Evolutionary conservation across 2,888 invertebrate species (phyloP), one percentile per base, ranked within the genome.

Genomic region (Mechanitis messenoides): DNA sequence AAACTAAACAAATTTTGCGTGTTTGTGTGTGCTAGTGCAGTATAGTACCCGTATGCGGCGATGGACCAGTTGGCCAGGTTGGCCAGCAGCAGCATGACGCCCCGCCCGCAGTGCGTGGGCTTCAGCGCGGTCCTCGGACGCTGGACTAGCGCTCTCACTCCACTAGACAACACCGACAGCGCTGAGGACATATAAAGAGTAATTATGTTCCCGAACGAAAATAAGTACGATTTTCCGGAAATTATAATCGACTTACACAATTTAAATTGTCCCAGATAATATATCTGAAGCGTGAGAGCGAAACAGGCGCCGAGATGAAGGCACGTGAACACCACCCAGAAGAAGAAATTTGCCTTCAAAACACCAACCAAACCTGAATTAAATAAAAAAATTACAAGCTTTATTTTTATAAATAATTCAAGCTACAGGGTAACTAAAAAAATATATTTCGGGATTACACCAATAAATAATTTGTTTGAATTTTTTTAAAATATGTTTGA

Each of bases 301-400:
- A 96, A 80, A 69, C 95, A 94, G 1, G 92, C 91, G 38, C 91
- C 67, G 33, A 96, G 86, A 76, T 96, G 95, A 0, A 94, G 80
- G 0, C 93, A 80, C 0, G 95, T 93, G 80, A 96, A 97, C 53
- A 92, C 77, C 47, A 94, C 90, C 96, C 96, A 96, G 81, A 96
- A 96, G 69, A 87, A 90, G 60, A 91, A 79, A 63, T 92, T 92
- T 0, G 93, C 93, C 71, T 93, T 92, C 6, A 95, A 74, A 0
- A 95, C 94, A 0, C 95, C 95, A 59, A 93, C 90, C 73, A 94
- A 88, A 71, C 93, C 93, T 90, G 91, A 68, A 73, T 42, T 9
- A 42, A 42, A 9, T 2, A 42, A 42, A 9, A 9, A 42, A 9
- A 42, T 42, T 42, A 35, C 3, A 1, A 20, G 20, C 20, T 20